phyloP scores from a whole-genome alignment of 2,797 vertebrate species.

The Saguinus oedipus region DNA sequence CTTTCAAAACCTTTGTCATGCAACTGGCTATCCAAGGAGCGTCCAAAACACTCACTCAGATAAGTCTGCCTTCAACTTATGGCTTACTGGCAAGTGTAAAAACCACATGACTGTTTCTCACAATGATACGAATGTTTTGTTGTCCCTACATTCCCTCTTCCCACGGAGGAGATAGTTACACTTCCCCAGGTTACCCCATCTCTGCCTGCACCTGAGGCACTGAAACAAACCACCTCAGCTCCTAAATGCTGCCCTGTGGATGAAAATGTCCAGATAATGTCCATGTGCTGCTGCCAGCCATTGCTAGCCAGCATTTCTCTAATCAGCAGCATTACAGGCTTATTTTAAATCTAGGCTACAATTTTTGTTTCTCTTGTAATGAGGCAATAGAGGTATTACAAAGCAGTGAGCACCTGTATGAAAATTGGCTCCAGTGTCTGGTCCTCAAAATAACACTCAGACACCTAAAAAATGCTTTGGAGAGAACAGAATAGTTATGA shows the following conservation, averaged over 20 bases:
- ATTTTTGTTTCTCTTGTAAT: neutral
- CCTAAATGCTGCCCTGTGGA: neutral
- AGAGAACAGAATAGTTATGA: constrained; percentile 31
- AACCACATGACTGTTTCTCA: neutral
- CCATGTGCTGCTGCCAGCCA: neutral
- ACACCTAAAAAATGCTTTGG: constrained; percentile 40
- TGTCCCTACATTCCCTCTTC: neutral
- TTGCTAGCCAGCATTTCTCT: neutral
- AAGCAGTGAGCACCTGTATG: neutral
- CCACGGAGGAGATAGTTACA: neutral
- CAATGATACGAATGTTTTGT: neutral
- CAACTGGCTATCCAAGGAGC: neutral
- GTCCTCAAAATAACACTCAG: constrained; percentile 34
- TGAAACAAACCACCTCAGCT: neutral
- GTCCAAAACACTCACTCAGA: neutral
- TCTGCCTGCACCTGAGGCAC: neutral
- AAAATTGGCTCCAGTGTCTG: neutral
- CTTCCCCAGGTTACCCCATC: neutral
- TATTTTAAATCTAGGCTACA: constrained; percentile 13
- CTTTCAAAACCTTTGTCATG: neutral
- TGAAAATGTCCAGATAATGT: neutral
- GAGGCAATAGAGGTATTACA: neutral
- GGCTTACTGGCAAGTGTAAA: neutral
- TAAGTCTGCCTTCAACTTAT: neutral
- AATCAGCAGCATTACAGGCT: neutral